Conservation (phyloP, 2,113 vertebrate species). For the Heliornis fulica region DNA sequence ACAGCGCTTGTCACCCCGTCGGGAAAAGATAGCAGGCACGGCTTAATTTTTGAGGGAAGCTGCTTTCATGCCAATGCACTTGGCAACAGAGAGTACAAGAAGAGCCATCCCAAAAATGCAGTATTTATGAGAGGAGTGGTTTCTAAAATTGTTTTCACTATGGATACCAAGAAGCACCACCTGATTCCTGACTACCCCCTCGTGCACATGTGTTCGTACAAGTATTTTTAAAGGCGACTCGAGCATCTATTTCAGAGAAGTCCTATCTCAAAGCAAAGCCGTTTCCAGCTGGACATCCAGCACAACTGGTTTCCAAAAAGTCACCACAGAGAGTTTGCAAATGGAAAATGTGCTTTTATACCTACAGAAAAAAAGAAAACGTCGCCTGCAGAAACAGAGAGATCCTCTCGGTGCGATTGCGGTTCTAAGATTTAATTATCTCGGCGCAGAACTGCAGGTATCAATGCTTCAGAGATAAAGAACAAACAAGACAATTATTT, state of each 20-base stretch:
- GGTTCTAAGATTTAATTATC: constrained; percentile 62
- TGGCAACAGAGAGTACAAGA: constrained; percentile 40
- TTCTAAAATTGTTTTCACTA: constrained; percentile 57
- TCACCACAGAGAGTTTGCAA: neutral
- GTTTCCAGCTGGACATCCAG: neutral
- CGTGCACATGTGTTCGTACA: neutral
- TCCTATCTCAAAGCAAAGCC: neutral
- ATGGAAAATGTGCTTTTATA: constrained; percentile 15
- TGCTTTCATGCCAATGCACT: constrained; percentile 43
- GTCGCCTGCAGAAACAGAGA: constrained; percentile 15
- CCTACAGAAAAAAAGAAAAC: neutral
- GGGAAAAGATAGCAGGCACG: constrained; percentile 42
- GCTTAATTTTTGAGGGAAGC: constrained; percentile 61
- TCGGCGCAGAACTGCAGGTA: constrained; percentile 62
- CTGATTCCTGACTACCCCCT: constrained; percentile 25
- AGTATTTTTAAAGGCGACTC: constrained; percentile 7
- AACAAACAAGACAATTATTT: constrained; percentile 63
- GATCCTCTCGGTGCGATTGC: neutral
- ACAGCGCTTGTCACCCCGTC: neutral
- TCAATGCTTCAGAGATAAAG: constrained; percentile 60
- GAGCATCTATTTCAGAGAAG: neutral
- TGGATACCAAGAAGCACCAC: constrained; percentile 41
- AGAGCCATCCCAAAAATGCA: constrained; percentile 49
- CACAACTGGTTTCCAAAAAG: neutral
- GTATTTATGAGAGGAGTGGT: constrained; percentile 61